These are phyloP conservation scores for Eutrigla gurnardus DNA, from an alignment of 2,797 vertebrate genomes.

Conservation along the genomic window DNA sequence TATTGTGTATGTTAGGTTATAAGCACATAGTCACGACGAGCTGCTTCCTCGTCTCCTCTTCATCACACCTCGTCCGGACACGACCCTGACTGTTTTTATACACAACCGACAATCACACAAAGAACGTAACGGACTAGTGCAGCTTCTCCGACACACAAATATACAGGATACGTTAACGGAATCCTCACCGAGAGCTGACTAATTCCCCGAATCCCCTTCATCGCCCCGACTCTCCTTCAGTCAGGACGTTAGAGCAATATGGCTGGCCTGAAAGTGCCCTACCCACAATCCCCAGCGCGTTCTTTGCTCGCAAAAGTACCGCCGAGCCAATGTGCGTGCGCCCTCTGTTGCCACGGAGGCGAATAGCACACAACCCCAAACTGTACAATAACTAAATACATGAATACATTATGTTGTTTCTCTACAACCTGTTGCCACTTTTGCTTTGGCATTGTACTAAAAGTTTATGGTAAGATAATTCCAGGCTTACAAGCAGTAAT, in stretches of 20 bases:
- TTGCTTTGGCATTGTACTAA: not conserved
- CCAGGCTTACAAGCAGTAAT: not conserved
- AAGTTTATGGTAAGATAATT: not conserved
- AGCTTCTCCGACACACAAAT: not conserved
- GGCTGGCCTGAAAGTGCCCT: slow-evolving; percentile 80
- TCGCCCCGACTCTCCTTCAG: slow-evolving; percentile 78
- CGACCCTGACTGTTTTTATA: not conserved
- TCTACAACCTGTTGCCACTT: too few species aligned
- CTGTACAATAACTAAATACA: too few species aligned
- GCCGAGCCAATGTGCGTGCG: not conserved
- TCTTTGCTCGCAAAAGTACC: not conserved
- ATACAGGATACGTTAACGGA: rapidly evolving
- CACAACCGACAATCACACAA: not conserved
- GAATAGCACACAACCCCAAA: not conserved
- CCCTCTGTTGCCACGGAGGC: slow-evolving; percentile 53
- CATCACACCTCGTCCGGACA: slow-evolving; percentile 20
- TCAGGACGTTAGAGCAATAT: slow-evolving; percentile 76
- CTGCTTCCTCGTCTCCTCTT: slow-evolving; percentile 35
- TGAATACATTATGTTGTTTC: too few species aligned
- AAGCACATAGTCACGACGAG: not conserved
- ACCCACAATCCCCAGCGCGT: slow-evolving; percentile 78
- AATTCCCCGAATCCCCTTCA: slow-evolving; percentile 86
- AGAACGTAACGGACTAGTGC: rapidly evolving
- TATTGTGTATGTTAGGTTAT: not conserved
- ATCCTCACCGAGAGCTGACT: slow-evolving; percentile 81